Conservation (phyloP, 1,140 invertebrate genomes). For the Ostrea edulis region DNA sequence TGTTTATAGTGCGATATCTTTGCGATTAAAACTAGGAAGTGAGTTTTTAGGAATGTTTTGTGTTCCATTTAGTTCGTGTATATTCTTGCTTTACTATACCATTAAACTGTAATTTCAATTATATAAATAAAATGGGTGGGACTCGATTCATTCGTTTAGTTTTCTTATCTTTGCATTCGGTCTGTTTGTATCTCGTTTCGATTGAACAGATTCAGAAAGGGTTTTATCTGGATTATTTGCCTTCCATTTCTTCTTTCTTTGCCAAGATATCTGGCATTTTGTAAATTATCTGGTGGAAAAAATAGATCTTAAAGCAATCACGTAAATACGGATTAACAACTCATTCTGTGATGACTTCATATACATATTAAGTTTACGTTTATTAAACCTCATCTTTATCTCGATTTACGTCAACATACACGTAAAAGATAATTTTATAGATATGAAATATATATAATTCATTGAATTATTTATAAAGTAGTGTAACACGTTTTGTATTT, state of each 20-base stretch:
- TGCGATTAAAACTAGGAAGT: neutral
- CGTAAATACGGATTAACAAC: neutral
- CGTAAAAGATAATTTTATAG: neutral
- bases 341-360: neutral
- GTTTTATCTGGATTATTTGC: conserved; percentile 15
- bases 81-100: neutral
- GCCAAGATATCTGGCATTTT: conserved; percentile 20
- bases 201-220: conserved; percentile 15
- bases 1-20: neutral
- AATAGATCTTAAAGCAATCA: neutral
- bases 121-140: conserved; percentile 35
- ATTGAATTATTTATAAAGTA: neutral
- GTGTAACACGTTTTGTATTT: neutral
- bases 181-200: conserved; percentile 34
- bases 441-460: neutral
- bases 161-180: conserved; percentile 3
- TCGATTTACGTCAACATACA: neutral
- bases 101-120: conserved; percentile 11
- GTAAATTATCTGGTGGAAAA: neutral
- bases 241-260: neutral
- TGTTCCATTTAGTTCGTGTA: neutral
- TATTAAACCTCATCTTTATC: neutral
- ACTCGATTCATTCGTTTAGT: neutral
- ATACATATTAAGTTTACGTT: neutral
- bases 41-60: neutral